Evolutionary conservation across 2,888 invertebrate species (phyloP).

Genomic region (Chrysotoxum bicinctum): DNA sequence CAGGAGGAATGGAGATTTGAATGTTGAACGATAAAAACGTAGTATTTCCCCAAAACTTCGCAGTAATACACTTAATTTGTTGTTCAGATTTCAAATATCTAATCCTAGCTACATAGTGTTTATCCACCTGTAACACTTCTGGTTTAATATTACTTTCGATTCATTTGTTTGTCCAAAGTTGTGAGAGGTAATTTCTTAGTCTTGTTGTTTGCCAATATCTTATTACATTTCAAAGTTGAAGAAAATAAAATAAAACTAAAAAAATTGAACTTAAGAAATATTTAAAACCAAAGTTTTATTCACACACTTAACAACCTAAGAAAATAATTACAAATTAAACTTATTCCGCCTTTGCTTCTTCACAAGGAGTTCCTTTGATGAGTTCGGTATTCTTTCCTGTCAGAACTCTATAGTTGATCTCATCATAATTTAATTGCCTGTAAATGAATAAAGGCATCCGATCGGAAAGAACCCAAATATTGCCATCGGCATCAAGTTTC

Average conservation of each 20-base stretch:
- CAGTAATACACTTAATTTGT: too few species aligned
- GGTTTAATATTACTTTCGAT: too few species aligned
- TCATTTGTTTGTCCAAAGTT: too few species aligned
- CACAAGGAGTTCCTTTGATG: slow-evolving; percentile 80
- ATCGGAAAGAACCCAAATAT: slow-evolving; percentile 90
- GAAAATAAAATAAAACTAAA: background rate
- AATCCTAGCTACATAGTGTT: too few species aligned
- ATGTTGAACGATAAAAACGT: too few species aligned
- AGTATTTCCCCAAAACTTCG: too few species aligned
- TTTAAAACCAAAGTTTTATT: slow-evolving; percentile 39
- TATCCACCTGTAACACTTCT: too few species aligned
- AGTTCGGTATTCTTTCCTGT: slow-evolving; percentile 79
- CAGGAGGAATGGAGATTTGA: too few species aligned
- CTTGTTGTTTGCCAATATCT: too few species aligned
- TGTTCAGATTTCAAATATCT: too few species aligned
- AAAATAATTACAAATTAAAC: slow-evolving; percentile 1
- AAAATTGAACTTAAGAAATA: background rate
- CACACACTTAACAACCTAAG: slow-evolving; percentile 14
- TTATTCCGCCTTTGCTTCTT: slow-evolving; percentile 73
- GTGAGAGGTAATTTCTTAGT: too few species aligned
- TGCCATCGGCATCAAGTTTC: slow-evolving; percentile 85
- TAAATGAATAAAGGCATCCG: slow-evolving; percentile 89
- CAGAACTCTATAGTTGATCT: slow-evolving; percentile 85
- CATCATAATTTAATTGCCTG: slow-evolving; percentile 85
- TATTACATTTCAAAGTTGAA: too few species aligned